These are phyloP conservation scores for Elysia crispata DNA, from an alignment of 2,888 invertebrate species.

Conservation along the genomic window DNA sequence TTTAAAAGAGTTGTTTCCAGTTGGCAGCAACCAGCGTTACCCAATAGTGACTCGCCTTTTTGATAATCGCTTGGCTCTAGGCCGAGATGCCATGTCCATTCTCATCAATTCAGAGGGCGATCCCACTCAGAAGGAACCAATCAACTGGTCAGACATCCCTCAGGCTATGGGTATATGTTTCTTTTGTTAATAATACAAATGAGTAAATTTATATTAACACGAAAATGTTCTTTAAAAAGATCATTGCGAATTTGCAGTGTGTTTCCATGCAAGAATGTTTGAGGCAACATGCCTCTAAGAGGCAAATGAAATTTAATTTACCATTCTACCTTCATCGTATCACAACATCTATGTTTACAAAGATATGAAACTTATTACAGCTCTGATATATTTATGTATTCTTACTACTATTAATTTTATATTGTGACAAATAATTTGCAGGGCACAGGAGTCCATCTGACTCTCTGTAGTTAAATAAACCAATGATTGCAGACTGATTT, in stretches of 20 bases:
- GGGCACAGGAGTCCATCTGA: too few relatives aligned
- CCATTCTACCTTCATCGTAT: too few relatives aligned
- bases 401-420: too few relatives aligned
- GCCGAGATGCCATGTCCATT: constrained; percentile 91
- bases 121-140: constrained; percentile 84
- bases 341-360: too few relatives aligned
- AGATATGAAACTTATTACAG: too few relatives aligned
- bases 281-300: too few relatives aligned
- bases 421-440: too few relatives aligned
- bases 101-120: constrained; percentile 87
- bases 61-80: constrained; percentile 83
- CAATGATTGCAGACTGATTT: too few relatives aligned
- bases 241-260: neutral
- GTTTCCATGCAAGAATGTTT: too few relatives aligned
- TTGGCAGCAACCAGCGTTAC: constrained; percentile 72
- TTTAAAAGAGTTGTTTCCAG: constrained; percentile 89
- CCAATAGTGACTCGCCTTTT: constrained; percentile 78
- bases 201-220: neutral
- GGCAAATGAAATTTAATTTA: too few relatives aligned
- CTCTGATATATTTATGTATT: too few relatives aligned
- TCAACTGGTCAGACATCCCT: constrained; percentile 88
- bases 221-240: neutral
- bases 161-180: constrained; percentile 74
- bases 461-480: too few relatives aligned
- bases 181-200: neutral